Base-by-base conservation (phyloP, 2,113 vertebrate genomes). In the Mesocricetus auratus region DNA sequence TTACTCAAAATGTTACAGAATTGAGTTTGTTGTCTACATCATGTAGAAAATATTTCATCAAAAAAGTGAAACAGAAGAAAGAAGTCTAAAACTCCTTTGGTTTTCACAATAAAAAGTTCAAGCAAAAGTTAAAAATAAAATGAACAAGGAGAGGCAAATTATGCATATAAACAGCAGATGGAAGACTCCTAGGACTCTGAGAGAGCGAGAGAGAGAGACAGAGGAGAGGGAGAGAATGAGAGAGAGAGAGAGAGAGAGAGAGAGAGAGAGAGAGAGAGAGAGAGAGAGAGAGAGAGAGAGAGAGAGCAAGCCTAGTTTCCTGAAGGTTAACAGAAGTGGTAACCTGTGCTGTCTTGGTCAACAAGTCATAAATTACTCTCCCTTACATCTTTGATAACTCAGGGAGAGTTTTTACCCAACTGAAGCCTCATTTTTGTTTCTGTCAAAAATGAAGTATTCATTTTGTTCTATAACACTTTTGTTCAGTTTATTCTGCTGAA, bases 361-460 rank as follows among this genome's bases (percentile, higher is more conserved):
- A 0, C 7, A 71, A 36, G 22, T 33, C 22, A 60, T 53, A 86
- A 66, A 83, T 47, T 33, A 79, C 13, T 74, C 4, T 93, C 36
- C 15, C 56, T 15, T 50, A 15, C 1, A 68, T 53, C 45, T 69
- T 85, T 66, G 78, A 29, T 22, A 73, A 81, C 78, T 78, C 83
- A 16, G 22, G 91, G 50, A 79, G 60, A 68, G 71, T 71, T 62
- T 26, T 74, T 90, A 73, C 7, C 1, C 13, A 94, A 16, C 26
- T 42, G 29, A 1, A 4, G 1, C 45, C 77, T 21, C 36, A 2
- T 2, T 86, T 86, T 86, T 29, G 11, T 33, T 79, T 8, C 2
- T 66, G 53, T 58, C 50, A 90, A 88, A 95, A 92, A 42, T 58
- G 42, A 83, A 96, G 29, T 71, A 64, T 79, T 9, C 22, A 56